These are phyloP conservation scores for Drosophila peninsularis DNA, from an alignment of 2,888 invertebrate species.

Conservation along the genomic window DNA sequence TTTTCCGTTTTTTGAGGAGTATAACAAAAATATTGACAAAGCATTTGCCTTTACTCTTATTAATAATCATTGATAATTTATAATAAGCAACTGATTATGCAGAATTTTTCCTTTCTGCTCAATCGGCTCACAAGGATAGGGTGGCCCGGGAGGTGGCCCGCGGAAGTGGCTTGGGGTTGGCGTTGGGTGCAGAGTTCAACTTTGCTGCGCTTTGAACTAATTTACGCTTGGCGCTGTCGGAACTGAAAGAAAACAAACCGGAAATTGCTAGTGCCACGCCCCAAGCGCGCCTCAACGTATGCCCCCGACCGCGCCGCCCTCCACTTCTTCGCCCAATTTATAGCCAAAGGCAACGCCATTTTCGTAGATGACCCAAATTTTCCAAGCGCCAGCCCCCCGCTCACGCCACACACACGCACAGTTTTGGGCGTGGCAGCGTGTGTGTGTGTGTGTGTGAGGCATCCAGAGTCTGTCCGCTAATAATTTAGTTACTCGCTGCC, in stretches of 20 bases:
- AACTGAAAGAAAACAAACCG: conserved; percentile 78
- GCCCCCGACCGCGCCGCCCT: not conserved
- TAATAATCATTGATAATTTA: conserved; percentile 71
- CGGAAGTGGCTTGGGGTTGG: not conserved
- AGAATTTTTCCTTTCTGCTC: conserved; percentile 24
- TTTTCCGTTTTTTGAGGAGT: conserved; percentile 9
- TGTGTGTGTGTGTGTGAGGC: conserved; percentile 29
- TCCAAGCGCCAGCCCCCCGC: conserved; percentile 10
- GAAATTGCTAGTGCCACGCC: conserved; percentile 72
- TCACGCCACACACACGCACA: conserved; percentile 15
- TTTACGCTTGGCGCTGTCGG: conserved; percentile 73
- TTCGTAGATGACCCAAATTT: conserved; percentile 56
- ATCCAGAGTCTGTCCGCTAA: conserved; percentile 59
- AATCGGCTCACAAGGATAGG: conserved; percentile 33
- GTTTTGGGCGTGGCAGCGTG: conserved; percentile 27
- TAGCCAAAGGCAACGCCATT: conserved; percentile 34
- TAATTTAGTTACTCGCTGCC: conserved; percentile 66
- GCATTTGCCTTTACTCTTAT: conserved; percentile 44
- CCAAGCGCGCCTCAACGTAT: conserved; percentile 19
- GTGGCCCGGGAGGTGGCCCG: not conserved
- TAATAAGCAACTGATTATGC: conserved; percentile 72
- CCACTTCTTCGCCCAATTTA: conserved; percentile 15
- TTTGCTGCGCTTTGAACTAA: conserved; percentile 75
- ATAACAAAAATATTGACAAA: conserved; percentile 61
- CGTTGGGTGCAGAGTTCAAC: conserved; percentile 18